Percentiles rank a stretch among this genome's conserved stretches.
phyloP scores from a whole-genome alignment of 2,888 invertebrate species.

The Platycnemis pennipes region DNA sequence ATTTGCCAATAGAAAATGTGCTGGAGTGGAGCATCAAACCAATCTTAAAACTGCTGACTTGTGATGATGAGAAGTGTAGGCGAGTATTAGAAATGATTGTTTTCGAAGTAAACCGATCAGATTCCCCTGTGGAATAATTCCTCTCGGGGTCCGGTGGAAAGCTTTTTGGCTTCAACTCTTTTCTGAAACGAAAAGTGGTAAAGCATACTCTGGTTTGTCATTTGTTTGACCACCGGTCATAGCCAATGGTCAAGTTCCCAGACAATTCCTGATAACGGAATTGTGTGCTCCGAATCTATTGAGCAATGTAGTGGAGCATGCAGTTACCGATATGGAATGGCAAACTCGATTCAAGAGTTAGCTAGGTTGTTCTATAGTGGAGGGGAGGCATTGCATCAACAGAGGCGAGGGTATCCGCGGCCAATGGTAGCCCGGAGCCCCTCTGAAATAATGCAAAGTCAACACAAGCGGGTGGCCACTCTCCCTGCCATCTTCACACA shows the following conservation, averaged over 20 bases:
- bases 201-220: not conserved
- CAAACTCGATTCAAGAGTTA: not conserved
- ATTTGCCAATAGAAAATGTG: too few relatives aligned
- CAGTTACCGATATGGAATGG: not conserved
- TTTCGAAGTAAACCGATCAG: not conserved
- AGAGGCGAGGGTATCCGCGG: not conserved
- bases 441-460: not conserved
- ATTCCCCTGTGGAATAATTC: not conserved
- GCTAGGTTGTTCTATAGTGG: too few relatives aligned
- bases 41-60: too few relatives aligned
- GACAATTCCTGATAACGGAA: not conserved
- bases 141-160: not conserved
- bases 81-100: not conserved
- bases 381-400: not conserved
- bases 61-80: too few relatives aligned
- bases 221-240: not conserved
- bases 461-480: not conserved
- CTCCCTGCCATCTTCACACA: not conserved
- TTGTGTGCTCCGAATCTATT: not conserved
- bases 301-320: not conserved
- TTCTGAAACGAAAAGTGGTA: not conserved
- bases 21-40: too few relatives aligned
- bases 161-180: too few relatives aligned
- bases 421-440: not conserved
- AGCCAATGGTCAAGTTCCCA: not conserved